Percentiles rank a stretch among this genome's conserved stretches.
These are phyloP conservation scores for Biston stratarius DNA, from an alignment of 2,888 invertebrate species.

Conservation along the genomic window DNA sequence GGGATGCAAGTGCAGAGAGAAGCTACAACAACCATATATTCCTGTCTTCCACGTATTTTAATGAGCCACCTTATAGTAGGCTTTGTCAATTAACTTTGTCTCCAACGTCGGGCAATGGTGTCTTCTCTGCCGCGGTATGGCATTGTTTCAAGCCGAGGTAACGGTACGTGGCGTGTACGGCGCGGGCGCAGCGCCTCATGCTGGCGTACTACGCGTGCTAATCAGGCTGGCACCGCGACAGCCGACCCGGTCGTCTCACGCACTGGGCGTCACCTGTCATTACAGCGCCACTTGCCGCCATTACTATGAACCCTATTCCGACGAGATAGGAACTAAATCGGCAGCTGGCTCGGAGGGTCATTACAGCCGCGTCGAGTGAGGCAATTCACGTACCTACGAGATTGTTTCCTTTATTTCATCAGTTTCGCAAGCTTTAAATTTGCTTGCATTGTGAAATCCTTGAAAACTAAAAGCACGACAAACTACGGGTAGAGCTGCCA, in stretches of 20 bases:
- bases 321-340: constrained; percentile 14
- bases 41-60: too few relatives aligned
- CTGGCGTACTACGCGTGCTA: too few relatives aligned
- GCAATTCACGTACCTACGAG: constrained; percentile 22
- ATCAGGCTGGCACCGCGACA: background rate
- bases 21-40: too few relatives aligned
- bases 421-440: constrained; percentile 14
- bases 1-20: too few relatives aligned
- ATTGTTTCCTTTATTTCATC: constrained; percentile 35
- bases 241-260: constrained; percentile 4
- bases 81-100: too few relatives aligned
- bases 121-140: too few relatives aligned
- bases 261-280: background rate
- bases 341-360: constrained; percentile 6
- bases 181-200: background rate
- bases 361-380: constrained; percentile 21
- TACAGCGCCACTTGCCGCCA: too few relatives aligned
- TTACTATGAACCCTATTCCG: constrained; percentile 1
- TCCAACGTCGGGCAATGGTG: too few relatives aligned
- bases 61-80: too few relatives aligned
- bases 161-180: background rate
- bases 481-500: too few relatives aligned
- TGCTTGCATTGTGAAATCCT: background rate
- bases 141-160: too few relatives aligned
- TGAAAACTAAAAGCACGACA: background rate